These are phyloP conservation scores for Eupithecia subumbrata DNA, from an alignment of 2,888 invertebrate genomes.

Conservation along the genomic window DNA sequence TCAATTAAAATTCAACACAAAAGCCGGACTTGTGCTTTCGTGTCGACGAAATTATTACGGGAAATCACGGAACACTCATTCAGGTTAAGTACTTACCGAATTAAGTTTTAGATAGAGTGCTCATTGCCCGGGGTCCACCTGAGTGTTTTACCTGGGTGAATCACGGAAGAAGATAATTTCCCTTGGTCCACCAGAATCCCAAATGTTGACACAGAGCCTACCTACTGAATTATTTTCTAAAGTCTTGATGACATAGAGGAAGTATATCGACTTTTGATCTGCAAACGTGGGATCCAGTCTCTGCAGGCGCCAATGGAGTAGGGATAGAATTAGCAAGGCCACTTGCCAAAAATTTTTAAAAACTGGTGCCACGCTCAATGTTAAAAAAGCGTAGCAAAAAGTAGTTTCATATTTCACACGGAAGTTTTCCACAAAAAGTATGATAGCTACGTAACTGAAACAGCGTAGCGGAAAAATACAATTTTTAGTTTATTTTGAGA, in stretches of 20 bases:
- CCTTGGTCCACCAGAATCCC: neutral
- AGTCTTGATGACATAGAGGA: too few relatives aligned
- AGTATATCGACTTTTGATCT: neutral
- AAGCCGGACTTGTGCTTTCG: neutral
- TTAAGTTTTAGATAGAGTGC: neutral
- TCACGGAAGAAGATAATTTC: neutral
- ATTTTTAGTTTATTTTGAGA: neutral
- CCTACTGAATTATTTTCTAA: too few relatives aligned
- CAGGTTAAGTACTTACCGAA: neutral
- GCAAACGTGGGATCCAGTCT: neutral
- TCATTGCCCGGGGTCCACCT: neutral
- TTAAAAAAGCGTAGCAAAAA: neutral
- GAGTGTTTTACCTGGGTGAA: neutral
- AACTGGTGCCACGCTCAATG: neutral
- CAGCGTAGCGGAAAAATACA: neutral
- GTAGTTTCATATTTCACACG: neutral
- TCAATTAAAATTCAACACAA: conserved; percentile 23
- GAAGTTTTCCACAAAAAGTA: neutral
- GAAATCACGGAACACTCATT: conserved; percentile 3
- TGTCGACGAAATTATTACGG: neutral
- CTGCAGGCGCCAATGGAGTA: neutral
- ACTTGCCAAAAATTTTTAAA: neutral
- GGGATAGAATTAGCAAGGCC: neutral
- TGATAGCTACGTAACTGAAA: neutral
- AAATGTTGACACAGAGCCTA: neutral